Evolutionary conservation across 2,888 invertebrate species (phyloP), one percentile per base, ranked within the genome.

Genomic region (Eilema sororculum): DNA sequence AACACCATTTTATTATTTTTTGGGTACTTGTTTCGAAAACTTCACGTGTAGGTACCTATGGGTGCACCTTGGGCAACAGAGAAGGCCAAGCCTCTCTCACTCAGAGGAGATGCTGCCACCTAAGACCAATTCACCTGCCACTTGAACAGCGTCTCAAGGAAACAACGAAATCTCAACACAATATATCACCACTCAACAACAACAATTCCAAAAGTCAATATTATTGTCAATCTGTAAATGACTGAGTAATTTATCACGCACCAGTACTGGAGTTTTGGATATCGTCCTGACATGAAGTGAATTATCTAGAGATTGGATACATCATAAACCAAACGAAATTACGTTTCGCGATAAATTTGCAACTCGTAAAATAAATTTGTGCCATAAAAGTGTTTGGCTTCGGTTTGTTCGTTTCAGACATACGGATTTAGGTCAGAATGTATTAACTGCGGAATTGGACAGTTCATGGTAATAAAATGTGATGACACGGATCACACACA

Each of bases 311-410:
- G 52, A 52, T 52, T 33, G 37, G 37, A 62, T 24, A 62, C 61
- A 59, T 37, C 37, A 66, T 66, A 41, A 66, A 66, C 59, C 66
- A 59, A 37, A 58, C 58, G n/a, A 58, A 25, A 59, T 58, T 66
- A 59, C 66, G 16, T 58, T 59, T 65, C 9, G 37, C 58, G 33
- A 30, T 58, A 58, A 58, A 58, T 59, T 66, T 58, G 66, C 58
- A 41, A 66, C 12, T 66, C 66, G 66, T 66, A 66, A 66, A 66
- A 66, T 66, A 41, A 65, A 66, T 30, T 66, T 66, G 41, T 25
- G 66, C 25, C 41, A 66, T 66, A 66, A 66, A 66, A 66, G 58
- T 66, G 66, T 66, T 66, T 66, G 58, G 37, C 59, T 66, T 59
- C 66, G 41, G 59, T 66, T 59, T 66, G 37, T 66, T 22, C 25